Base-by-base conservation (phyloP, 2,888 invertebrate genomes). In the Erebia ligea region DNA sequence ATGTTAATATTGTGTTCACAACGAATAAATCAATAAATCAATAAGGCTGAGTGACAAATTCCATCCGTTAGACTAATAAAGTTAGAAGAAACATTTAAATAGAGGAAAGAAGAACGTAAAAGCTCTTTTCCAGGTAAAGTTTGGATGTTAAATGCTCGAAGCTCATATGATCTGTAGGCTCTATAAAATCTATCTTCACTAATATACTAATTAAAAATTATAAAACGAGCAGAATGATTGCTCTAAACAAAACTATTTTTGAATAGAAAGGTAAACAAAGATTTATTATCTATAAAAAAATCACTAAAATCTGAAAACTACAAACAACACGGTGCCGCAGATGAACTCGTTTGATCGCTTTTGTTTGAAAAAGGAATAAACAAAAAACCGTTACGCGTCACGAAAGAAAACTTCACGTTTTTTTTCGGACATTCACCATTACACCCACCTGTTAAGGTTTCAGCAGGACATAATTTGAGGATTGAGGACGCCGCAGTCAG, bases 221-320 rank as follows among this genome's bases (percentile, higher is more conserved):
- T 19, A 10, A 11, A 10, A 1, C 9, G 9, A 13, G 54, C 56
- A 9, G 17, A 54, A 54, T 40, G 17, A 40, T 40, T 54, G 42
- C 19, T 8, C 19, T 8, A 42, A 56, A 42, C 65, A 40, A 40
- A 54, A 56, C 54, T 66, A 56, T 66, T 54, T 56, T 25, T 42
- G 15, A 56, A 66, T 3, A 4, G 52, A 52, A 34, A 52, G 13
- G 19, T 42, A 66, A 56, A 56, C 40, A 48, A 62, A 62, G n/a
- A 48, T 19, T 62, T 62, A 62, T 5, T 61, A 45, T 21, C 62
- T 19, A 62, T 62, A 21, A 62, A 61, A 61, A 48, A 15, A 9
- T 62, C 62, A 61, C 42, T 48, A 48, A 13, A 45, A 61, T 45
- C 15, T 21, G 13, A 48, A 62, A 48, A 48, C 48, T 62, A 62